A percentile compares a stretch with the other conserved stretches of the same genome.
phyloP scores from a whole-genome alignment of 53 echinoderm and acorn worm genomes.

The Holothuria scabra region DNA sequence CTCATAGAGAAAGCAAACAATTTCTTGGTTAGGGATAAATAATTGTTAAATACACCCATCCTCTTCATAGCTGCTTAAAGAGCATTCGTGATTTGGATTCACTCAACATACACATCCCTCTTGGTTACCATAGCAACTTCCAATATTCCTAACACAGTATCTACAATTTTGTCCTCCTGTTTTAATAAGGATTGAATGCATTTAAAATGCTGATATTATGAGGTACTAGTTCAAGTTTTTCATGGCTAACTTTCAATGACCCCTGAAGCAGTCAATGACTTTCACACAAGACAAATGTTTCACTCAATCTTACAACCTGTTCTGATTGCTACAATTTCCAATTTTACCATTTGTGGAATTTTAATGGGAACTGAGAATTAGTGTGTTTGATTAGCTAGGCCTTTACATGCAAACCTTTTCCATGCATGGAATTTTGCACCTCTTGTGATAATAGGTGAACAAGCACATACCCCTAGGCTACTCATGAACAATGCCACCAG shows the following conservation, averaged over 20 bases:
- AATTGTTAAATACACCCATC: too few relatives aligned
- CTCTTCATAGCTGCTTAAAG: too few relatives aligned
- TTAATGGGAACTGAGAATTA: constrained; percentile 16
- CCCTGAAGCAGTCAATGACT: constrained; percentile 30
- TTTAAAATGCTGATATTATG: too few relatives aligned
- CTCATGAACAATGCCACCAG: constrained; percentile 2
- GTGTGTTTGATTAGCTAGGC: constrained; percentile 30
- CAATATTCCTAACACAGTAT: too few relatives aligned
- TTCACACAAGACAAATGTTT: background rate
- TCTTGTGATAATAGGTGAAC: constrained; percentile 13
- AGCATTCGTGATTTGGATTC: too few relatives aligned
- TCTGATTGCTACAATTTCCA: constrained; percentile 25
- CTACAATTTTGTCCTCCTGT: too few relatives aligned
- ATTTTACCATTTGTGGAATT: constrained; percentile 26
- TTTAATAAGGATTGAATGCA: too few relatives aligned
- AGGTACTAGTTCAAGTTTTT: background rate
- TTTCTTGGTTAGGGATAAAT: too few relatives aligned
- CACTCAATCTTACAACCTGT: constrained; percentile 10
- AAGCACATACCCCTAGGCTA: constrained; percentile 25
- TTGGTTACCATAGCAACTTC: too few relatives aligned
- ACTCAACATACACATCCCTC: too few relatives aligned
- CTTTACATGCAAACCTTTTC: constrained; percentile 25
- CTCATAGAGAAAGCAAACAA: too few relatives aligned
- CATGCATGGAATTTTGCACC: constrained; percentile 38
- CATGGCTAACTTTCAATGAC: constrained; percentile 35